Percentiles rank a stretch among this genome's conserved stretches.
These are phyloP conservation scores for Scrobipalpa costella DNA, from an alignment of 2,888 invertebrate species.

Conservation along the genomic window DNA sequence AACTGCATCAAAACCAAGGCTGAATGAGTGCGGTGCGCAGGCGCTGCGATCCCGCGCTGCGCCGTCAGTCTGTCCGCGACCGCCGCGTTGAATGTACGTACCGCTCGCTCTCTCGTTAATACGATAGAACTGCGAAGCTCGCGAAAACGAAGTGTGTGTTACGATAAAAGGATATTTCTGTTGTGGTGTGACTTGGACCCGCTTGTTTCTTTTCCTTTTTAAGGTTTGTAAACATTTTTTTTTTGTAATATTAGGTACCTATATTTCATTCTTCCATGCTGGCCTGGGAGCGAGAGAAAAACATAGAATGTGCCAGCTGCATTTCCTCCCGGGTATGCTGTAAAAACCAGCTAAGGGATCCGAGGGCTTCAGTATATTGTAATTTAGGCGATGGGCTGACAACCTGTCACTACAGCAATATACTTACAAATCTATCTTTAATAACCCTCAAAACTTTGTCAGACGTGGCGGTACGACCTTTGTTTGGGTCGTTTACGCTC, in stretches of 20 bases:
- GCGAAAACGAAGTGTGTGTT: constrained; percentile 58
- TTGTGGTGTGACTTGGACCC: constrained; percentile 56
- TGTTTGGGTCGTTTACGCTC: too few relatives aligned
- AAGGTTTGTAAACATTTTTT: constrained; percentile 46
- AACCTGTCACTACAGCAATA: too few relatives aligned
- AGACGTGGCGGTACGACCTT: too few relatives aligned
- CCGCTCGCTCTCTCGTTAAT: constrained; percentile 45
- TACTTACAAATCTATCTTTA: too few relatives aligned
- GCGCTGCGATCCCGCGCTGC: constrained; percentile 29
- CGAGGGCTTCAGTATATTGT: too few relatives aligned
- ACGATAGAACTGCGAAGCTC: constrained; percentile 48
- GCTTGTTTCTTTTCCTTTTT: constrained; percentile 50
- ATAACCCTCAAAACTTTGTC: too few relatives aligned
- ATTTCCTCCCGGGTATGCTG: too few relatives aligned
- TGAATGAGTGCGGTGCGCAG: constrained; percentile 35
- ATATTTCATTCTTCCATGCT: too few relatives aligned
- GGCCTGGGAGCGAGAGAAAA: too few relatives aligned
- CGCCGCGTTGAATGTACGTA: constrained; percentile 39
- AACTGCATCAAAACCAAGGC: constrained; percentile 59
- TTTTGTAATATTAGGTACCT: neutral
- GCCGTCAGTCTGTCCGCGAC: constrained; percentile 54
- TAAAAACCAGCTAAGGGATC: too few relatives aligned
- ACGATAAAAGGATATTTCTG: constrained; percentile 50
- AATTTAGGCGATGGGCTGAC: too few relatives aligned
- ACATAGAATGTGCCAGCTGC: too few relatives aligned